A percentile compares a stretch with the other conserved stretches of the same genome.
phyloP scores from a whole-genome alignment of 2,113 vertebrate species.

The Eudorcas thomsonii region DNA sequence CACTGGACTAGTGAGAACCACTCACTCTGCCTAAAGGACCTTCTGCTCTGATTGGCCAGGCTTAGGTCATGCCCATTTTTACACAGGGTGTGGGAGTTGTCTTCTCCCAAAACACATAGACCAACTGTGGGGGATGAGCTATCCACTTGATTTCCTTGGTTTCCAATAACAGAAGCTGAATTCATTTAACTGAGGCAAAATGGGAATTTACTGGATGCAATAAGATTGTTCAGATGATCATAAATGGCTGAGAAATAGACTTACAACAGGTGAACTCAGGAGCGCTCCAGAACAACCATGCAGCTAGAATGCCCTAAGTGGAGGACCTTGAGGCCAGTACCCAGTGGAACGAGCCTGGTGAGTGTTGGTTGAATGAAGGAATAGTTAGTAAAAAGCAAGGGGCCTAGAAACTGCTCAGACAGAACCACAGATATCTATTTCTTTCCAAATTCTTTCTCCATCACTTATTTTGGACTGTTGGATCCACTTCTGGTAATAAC shows the following conservation, averaged over 20 bases:
- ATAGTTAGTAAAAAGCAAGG: neutral
- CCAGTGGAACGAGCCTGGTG: neutral
- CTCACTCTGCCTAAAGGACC: neutral
- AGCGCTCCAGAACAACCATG: rapidly evolving
- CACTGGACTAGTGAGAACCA: neutral
- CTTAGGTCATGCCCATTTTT: neutral
- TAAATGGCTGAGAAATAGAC: neutral
- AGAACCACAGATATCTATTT: neutral
- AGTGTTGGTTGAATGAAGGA: neutral
- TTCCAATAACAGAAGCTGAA: neutral
- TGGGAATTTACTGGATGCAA: neutral
- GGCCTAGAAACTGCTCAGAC: neutral
- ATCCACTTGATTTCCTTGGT: neutral
- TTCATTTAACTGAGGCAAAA: neutral
- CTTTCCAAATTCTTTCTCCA: neutral
- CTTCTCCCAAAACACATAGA: neutral
- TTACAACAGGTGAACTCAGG: neutral
- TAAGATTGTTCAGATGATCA: neutral
- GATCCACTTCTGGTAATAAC: neutral
- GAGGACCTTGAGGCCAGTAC: neutral
- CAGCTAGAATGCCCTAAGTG: neutral
- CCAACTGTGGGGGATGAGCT: neutral
- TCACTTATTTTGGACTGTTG: neutral
- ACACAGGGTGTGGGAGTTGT: neutral
- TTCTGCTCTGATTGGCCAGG: neutral